phyloP scores from a whole-genome alignment of 2,888 invertebrate species.

The Tetramorium bicarinatum region DNA sequence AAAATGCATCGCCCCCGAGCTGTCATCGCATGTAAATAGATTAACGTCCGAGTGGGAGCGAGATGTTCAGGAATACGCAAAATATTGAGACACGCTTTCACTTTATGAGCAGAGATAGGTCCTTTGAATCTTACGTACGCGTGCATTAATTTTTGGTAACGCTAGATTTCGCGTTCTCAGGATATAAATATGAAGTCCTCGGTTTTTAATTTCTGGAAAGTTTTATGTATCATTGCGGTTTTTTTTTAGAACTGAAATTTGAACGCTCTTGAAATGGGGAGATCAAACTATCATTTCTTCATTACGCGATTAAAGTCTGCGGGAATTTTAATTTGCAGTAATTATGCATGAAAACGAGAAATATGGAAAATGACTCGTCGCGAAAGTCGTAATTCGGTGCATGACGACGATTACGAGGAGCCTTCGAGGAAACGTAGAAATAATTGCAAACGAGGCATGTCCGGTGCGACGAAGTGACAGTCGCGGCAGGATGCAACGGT shows the following conservation, averaged over 20 bases:
- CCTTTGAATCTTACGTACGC: background rate
- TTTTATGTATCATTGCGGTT: background rate
- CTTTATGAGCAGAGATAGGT: background rate
- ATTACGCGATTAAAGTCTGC: background rate
- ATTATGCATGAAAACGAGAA: background rate
- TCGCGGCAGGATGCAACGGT: constrained; percentile 71
- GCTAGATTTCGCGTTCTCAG: background rate
- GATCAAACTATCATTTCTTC: background rate
- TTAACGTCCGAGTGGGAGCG: background rate
- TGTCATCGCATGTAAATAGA: background rate
- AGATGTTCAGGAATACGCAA: background rate
- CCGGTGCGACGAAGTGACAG: constrained; percentile 69
- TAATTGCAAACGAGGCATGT: constrained; percentile 75
- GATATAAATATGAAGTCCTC: background rate
- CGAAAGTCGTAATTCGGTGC: constrained; percentile 24
- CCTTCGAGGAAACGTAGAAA: constrained; percentile 71
- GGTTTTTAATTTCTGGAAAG: background rate
- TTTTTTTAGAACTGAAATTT: background rate
- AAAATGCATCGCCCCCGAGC: background rate
- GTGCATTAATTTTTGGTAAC: background rate
- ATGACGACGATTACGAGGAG: constrained; percentile 15
- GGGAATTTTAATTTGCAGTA: constrained; percentile 16
- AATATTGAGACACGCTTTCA: background rate
- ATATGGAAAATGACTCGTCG: background rate
- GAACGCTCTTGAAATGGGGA: background rate